phyloP scores from a whole-genome alignment of 2,797 vertebrate species.

The Lerista edwardsae region DNA sequence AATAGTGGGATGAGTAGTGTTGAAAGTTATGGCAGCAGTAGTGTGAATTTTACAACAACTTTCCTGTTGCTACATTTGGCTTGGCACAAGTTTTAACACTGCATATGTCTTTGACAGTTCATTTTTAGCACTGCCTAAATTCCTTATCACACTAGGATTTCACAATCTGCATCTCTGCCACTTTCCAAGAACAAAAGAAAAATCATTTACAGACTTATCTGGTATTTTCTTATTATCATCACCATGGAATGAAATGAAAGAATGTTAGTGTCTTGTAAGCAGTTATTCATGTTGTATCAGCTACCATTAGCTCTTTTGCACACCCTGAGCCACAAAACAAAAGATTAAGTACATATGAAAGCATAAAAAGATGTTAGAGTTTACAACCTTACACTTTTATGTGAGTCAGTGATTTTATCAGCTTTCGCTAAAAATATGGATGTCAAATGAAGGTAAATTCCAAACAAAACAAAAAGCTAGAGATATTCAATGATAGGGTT shows the following conservation, averaged over 20 bases:
- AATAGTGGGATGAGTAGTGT: slow-evolving; percentile 22
- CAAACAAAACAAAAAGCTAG: neutral
- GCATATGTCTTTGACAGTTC: slow-evolving; percentile 53
- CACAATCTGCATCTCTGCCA: slow-evolving; percentile 43
- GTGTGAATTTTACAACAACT: slow-evolving; percentile 52
- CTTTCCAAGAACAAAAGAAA: neutral
- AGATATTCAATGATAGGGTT: neutral
- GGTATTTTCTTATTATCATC: slow-evolving; percentile 39
- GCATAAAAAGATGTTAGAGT: neutral
- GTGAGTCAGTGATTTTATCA: neutral
- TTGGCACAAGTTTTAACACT: slow-evolving; percentile 37
- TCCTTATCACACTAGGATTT: slow-evolving; percentile 35
- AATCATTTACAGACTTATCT: neutral
- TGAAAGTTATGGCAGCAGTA: slow-evolving; percentile 48
- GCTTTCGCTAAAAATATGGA: slow-evolving; percentile 15
- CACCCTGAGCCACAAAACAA: neutral
- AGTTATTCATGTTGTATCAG: slow-evolving; percentile 12
- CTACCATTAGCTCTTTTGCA: slow-evolving; percentile 17
- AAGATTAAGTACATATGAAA: neutral
- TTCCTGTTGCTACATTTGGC: slow-evolving; percentile 58
- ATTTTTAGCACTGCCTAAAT: slow-evolving; percentile 59
- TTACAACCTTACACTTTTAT: slow-evolving; percentile 2
- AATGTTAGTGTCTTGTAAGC: slow-evolving; percentile 38
- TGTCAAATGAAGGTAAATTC: neutral
- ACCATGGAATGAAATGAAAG: slow-evolving; percentile 24